These are phyloP conservation scores for Lethrus apterus DNA, from an alignment of 1,140 invertebrate genomes.

Conservation along the genomic window DNA sequence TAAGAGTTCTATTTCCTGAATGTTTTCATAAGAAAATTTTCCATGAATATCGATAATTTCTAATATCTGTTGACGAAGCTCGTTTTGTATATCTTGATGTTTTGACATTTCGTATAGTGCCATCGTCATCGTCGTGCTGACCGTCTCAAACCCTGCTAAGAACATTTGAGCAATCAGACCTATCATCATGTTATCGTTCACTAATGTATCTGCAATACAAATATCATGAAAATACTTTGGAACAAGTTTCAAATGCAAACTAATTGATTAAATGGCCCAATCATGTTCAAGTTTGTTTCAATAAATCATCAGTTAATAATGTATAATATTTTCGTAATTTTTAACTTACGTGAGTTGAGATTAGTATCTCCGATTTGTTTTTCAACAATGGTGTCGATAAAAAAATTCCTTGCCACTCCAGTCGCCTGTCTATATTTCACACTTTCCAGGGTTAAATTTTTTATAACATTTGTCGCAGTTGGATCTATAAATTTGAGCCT, in stretches of 20 bases:
- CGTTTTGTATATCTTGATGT: conserved; percentile 43
- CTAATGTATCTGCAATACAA: too few species aligned
- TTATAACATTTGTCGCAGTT: neutral
- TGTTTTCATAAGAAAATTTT: neutral
- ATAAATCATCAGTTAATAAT: neutral
- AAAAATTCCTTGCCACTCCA: neutral
- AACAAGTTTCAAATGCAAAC: too few species aligned
- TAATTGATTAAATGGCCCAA: neutral
- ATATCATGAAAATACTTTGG: neutral
- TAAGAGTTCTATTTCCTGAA: conserved; percentile 4
- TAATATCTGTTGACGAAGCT: conserved; percentile 41
- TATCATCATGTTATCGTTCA: too few species aligned
- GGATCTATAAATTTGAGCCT: neutral
- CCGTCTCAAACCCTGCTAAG: conserved; percentile 50
- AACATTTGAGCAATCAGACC: conserved; percentile 57
- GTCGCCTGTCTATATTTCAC: neutral
- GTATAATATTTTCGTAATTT: neutral
- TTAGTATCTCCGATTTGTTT: conserved; percentile 1
- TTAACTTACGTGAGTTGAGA: neutral
- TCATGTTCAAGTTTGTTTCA: neutral
- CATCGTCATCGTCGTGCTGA: conserved; percentile 39
- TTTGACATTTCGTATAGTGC: conserved; percentile 43
- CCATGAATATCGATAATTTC: conserved; percentile 17
- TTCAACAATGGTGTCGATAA: conserved; percentile 3
- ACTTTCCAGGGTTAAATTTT: neutral